Evolutionary conservation across 2,888 invertebrate species (phyloP).

Genomic region (Tortrix viridana): DNA sequence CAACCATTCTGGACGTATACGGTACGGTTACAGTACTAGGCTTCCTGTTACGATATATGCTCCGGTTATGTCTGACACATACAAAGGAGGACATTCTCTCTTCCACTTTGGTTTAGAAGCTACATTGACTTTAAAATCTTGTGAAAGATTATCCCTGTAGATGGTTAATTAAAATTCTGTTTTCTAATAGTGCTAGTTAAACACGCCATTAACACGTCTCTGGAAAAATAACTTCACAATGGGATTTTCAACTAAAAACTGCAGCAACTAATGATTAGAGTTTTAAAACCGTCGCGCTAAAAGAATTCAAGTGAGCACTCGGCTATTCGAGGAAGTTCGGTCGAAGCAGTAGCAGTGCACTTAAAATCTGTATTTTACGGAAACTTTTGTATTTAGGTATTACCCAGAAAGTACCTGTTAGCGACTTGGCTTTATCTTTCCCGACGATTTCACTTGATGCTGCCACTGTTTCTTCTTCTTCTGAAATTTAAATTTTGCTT

Average conservation of each 20-base stretch:
- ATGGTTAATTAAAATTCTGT: too few relatives aligned
- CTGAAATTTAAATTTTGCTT: neutral
- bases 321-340: constrained; percentile 47
- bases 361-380: constrained; percentile 45
- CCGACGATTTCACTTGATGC: constrained; percentile 24
- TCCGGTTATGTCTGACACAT: neutral
- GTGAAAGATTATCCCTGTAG: too few relatives aligned
- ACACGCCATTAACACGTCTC: neutral
- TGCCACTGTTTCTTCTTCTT: neutral
- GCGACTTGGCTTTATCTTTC: constrained; percentile 27
- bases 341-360: constrained; percentile 45
- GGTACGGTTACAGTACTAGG: neutral
- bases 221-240: neutral
- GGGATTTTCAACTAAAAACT: constrained; percentile 1
- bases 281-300: constrained; percentile 37
- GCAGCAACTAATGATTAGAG: constrained; percentile 21
- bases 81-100: too few relatives aligned
- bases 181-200: neutral
- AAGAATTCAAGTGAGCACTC: constrained; percentile 44
- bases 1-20: neutral
- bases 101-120: too few relatives aligned
- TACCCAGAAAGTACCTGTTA: constrained; percentile 29
- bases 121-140: too few relatives aligned
- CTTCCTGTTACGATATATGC: neutral
- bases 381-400: constrained; percentile 42